Evolutionary conservation across 2,797 vertebrate genomes (phyloP), one percentile per base, ranked within the genome.

Genomic region (Poeciliopsis presidionis): DNA sequence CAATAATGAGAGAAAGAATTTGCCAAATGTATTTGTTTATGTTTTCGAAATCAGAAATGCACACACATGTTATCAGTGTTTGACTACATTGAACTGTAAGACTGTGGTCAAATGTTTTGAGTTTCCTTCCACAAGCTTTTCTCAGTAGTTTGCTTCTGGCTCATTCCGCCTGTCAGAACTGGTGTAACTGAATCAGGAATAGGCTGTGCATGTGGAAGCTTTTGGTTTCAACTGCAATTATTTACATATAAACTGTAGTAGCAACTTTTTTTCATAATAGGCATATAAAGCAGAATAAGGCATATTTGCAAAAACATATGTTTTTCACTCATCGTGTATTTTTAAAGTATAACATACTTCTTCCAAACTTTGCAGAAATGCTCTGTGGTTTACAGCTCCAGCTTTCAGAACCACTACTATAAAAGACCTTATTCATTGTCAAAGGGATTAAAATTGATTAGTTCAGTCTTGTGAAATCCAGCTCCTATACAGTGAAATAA

Each of bases 401-500:
- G 71, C 39, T 74, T 74, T 80, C 74, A 55, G 43, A 85, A 83
- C 47, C 75, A 75, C 74, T 73, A 70, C 81, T 74, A 76, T 77
- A 81, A 90, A 91, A 81, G 72, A 91, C 88, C 88, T 86, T 78
- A 87, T 41, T 82, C 77, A 81, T 88, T 85, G 81, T 92, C 75
- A 85, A 77, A 87, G 71, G 92, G 94, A 94, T 95, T 94, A 86
- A 84, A 89, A 90, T 81, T 88, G 90, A 94, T 93, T 89, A 93
- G 82, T 72, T 83, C 77, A 89, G 86, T 81, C 88, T 88, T 83
- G 85, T 80, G 84, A 86, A 88, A 87, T 86, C 78, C 74, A 79
- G 81, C 78, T 82, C 28, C 76, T 88, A 89, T 85, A 87, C 45
- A 84, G 72, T 57, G 81, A 87, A 90, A 85, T 85, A 82, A 89